phyloP scores from a whole-genome alignment of 2,888 invertebrate species.

The Ormyrus nitidulus region DNA sequence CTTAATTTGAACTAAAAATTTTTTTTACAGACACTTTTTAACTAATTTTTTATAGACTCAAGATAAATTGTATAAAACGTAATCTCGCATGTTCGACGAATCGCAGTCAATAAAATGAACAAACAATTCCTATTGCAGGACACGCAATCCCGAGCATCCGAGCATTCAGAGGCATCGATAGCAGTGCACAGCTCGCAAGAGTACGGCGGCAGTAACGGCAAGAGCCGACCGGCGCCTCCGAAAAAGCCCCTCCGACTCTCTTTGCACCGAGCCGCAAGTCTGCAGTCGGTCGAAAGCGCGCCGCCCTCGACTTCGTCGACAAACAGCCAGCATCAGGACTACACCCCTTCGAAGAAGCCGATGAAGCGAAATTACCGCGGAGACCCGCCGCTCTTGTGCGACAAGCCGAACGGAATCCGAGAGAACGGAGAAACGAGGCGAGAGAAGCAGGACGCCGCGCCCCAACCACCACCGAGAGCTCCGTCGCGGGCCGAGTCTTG shows the following conservation, averaged over 20 bases:
- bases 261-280: constrained; percentile 88
- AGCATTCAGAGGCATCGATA: constrained; percentile 64
- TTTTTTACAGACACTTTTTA: too few species aligned
- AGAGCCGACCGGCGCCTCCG: constrained; percentile 86
- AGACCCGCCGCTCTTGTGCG: constrained; percentile 68
- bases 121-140: constrained; percentile 61
- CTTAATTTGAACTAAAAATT: too few species aligned
- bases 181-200: constrained; percentile 70
- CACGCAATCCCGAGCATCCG: constrained; percentile 66
- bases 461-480: constrained; percentile 70
- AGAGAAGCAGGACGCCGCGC: constrained; percentile 56
- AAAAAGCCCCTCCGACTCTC: constrained; percentile 90
- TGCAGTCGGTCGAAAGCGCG: constrained; percentile 82
- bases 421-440: neutral
- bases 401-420: neutral
- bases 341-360: constrained; percentile 75
- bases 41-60: too few species aligned
- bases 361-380: constrained; percentile 80
- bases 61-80: too few species aligned
- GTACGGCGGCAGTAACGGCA: constrained; percentile 62
- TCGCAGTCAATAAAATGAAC: neutral
- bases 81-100: too few species aligned
- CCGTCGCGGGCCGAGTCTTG: constrained; percentile 73
- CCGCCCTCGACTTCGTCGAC: constrained; percentile 62
- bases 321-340: constrained; percentile 19